Evolutionary conservation across 2,888 invertebrate genomes (phyloP).

Genomic region (Phyllotreta cruciferae): DNA sequence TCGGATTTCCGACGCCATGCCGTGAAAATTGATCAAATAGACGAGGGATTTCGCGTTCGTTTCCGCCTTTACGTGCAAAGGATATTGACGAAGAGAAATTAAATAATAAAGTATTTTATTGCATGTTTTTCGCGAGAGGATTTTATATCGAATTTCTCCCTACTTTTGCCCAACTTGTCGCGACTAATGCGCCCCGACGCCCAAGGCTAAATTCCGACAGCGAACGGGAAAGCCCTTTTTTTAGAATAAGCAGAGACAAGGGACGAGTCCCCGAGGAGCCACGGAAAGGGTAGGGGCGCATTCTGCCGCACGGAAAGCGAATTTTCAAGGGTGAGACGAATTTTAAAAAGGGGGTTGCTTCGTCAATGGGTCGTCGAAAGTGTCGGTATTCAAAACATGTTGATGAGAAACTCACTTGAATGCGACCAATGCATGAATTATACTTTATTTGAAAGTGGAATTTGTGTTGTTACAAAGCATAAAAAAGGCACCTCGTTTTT

Average conservation of each 20-base stretch:
- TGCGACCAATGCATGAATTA: not conserved
- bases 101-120: no score
- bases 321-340: slow-evolving; percentile 8
- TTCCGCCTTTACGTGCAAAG: not conserved
- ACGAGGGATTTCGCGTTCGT: not conserved
- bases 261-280: not conserved
- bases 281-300: slow-evolving; percentile 9
- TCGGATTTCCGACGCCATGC: slow-evolving; percentile 6
- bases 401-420: not conserved
- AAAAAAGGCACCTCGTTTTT: no score
- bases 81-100: not conserved
- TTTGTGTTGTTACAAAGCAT: no score
- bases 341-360: slow-evolving; percentile 4
- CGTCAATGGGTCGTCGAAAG: slow-evolving; percentile 6
- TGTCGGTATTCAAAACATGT: slow-evolving; percentile 6
- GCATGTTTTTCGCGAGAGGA: not conserved
- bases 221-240: not conserved
- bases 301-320: not conserved
- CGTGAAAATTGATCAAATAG: slow-evolving; percentile 14
- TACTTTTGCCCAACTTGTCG: no score
- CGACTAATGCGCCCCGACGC: not conserved
- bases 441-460: not conserved
- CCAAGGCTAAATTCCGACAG: slow-evolving; percentile 6
- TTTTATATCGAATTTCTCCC: not conserved
- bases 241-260: not conserved